phyloP scores from a whole-genome alignment of 2,797 vertebrate genomes.

The Pristis pectinata region DNA sequence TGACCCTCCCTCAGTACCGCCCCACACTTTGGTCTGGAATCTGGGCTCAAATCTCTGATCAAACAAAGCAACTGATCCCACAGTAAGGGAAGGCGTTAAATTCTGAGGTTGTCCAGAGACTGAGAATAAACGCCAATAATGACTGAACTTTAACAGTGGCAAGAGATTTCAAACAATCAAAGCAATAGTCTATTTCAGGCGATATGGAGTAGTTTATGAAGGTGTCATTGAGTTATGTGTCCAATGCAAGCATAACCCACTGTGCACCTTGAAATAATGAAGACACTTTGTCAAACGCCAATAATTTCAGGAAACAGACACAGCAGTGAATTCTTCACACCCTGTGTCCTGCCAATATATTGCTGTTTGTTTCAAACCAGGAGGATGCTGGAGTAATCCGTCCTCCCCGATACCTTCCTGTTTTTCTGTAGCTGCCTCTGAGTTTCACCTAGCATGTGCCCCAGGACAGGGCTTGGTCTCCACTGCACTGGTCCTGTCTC shows the following conservation, averaged over 20 bases:
- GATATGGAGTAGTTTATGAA: neutral
- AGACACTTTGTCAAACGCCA: conserved; percentile 17
- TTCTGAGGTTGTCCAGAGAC: neutral
- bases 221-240: neutral
- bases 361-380: conserved; percentile 50
- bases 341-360: conserved; percentile 52
- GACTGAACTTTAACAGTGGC: neutral
- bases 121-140: neutral
- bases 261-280: neutral
- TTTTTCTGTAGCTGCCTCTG: conserved; percentile 55
- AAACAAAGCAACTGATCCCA: neutral
- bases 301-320: conserved; percentile 49
- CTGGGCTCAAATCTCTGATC: neutral
- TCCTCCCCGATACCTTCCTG: conserved; percentile 43
- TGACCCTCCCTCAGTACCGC: neutral
- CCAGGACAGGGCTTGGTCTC: neutral
- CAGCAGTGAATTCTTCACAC: conserved; percentile 51
- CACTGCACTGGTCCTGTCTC: neutral
- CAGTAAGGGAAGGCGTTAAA: neutral
- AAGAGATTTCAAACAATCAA: neutral
- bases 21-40: neutral
- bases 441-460: conserved; percentile 13
- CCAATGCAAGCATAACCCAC: neutral
- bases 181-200: neutral
- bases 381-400: conserved; percentile 49